Percentiles rank a stretch among this genome's conserved stretches.
These are phyloP conservation scores for Desmodus rotundus DNA, from an alignment of 2,113 vertebrate species.

Conservation along the genomic window DNA sequence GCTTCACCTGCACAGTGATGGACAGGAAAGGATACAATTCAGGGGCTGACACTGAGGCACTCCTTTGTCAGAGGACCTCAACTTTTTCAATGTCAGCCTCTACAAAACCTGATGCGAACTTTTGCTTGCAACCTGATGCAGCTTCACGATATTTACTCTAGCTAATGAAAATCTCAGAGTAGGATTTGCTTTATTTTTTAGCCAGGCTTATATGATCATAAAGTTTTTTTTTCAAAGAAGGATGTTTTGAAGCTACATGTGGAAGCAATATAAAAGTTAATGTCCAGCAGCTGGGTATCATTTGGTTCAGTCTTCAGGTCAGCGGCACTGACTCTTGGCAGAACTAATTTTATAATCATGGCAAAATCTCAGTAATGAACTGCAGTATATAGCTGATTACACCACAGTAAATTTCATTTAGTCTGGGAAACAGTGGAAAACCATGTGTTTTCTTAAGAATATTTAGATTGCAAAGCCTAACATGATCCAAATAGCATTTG, in stretches of 20 bases:
- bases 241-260: conserved; percentile 71
- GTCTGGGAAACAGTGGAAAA: conserved; percentile 56
- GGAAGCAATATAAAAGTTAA: conserved; percentile 73
- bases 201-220: conserved; percentile 61
- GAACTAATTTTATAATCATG: conserved; percentile 67
- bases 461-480: conserved; percentile 1
- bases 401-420: conserved; percentile 34
- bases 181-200: conserved; percentile 55
- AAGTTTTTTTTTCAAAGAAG: conserved; percentile 44
- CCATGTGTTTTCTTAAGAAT: conserved; percentile 27
- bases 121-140: conserved; percentile 78
- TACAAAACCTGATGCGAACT: conserved; percentile 84
- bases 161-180: conserved; percentile 55
- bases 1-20: conserved; percentile 99
- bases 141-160: conserved; percentile 73
- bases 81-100: conserved; percentile 90
- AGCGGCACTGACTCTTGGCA: conserved; percentile 57
- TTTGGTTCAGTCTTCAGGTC: conserved; percentile 69
- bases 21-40: conserved; percentile 96
- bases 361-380: conserved; percentile 54
- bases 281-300: conserved; percentile 72
- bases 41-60: conserved; percentile 90
- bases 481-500: background rate
- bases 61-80: conserved; percentile 85
- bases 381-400: conserved; percentile 54